These are phyloP conservation scores for Ptilodon capucinus DNA, from an alignment of 2,888 invertebrate species.

Conservation along the genomic window DNA sequence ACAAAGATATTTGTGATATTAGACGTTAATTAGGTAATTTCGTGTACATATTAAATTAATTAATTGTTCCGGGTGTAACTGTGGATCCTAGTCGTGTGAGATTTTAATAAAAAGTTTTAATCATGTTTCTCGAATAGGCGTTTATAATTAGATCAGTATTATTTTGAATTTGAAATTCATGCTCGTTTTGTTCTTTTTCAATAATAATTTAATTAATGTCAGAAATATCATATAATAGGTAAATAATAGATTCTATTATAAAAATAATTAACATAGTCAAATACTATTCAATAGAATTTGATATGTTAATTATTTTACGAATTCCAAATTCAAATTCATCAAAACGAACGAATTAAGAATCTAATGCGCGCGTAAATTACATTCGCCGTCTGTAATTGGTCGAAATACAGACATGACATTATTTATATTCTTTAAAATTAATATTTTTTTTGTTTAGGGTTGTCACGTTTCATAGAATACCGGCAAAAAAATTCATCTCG, in stretches of 20 bases:
- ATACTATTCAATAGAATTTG: no score
- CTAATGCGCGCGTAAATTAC: no score
- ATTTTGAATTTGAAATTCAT: no score
- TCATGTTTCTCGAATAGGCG: no score
- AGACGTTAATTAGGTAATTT: slow-evolving; percentile 60
- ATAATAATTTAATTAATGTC: no score
- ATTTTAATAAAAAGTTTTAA: no score
- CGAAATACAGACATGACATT: neutral
- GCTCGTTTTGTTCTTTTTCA: no score
- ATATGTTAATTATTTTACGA: no score
- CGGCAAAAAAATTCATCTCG: slow-evolving; percentile 23
- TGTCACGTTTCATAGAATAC: slow-evolving; percentile 25
- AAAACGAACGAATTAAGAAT: neutral
- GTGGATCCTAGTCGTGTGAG: slow-evolving; percentile 17
- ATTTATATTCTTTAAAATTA: slow-evolving; percentile 12
- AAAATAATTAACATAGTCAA: no score
- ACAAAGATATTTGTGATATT: slow-evolving; percentile 75
- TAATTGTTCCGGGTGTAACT: slow-evolving; percentile 40
- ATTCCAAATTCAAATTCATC: neutral
- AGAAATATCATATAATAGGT: no score
- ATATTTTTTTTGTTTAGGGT: slow-evolving; percentile 12
- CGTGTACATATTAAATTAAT: slow-evolving; percentile 47
- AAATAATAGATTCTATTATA: no score
- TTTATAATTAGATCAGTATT: no score
- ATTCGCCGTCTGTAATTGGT: neutral